Evolutionary conservation across 2,888 invertebrate genomes (phyloP), one percentile per base, ranked within the genome.

Genomic region (Plebejus anna): DNA sequence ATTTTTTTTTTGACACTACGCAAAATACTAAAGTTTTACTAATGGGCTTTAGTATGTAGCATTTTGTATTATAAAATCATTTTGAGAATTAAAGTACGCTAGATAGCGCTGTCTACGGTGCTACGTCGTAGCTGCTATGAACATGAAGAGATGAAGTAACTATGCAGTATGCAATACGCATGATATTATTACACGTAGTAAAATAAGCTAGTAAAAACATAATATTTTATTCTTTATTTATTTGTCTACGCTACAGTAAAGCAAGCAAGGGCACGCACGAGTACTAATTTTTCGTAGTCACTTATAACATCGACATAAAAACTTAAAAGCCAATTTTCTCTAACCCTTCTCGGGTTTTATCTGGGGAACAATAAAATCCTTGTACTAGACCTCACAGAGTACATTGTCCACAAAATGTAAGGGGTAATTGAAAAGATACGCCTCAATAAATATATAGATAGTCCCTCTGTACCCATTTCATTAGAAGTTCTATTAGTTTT

Each of bases 381-480:
- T 80, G 78, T 78, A 80, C 78, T 78, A 80, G 79, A 77, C 79
- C 76, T 79, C 80, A 80, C 80, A 76, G 78, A 78, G 79, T 80
- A 80, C 80, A 80, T 79, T 80, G 81, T 80, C 78, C 77, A 76
- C 75, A 78, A 79, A 80, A 79, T 81, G 80, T 79, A 79, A 77
- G 76, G 78, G 80, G 81, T 82, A 82, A 82, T 82, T 81, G 82
- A 82, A 82, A 81, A 81, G 77, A 78, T 79, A 79, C 78, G 80
- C 78, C 78, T 75, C 81, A 77, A 79, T 77, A 80, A 80, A 78
- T 79, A 79, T 76, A 79, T 77, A 77, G 78, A 78, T 75, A 57
- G 71, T 76, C 76, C 76, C 76, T 70, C 71, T 36, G 42, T 57
- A 76, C 47, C 70, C 70, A 71, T 71, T 76, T 76, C 76, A 57